Evolutionary conservation across 35 echinoderm and acorn worm genomes (phyloP).

Genomic region (Amphiura filiformis): DNA sequence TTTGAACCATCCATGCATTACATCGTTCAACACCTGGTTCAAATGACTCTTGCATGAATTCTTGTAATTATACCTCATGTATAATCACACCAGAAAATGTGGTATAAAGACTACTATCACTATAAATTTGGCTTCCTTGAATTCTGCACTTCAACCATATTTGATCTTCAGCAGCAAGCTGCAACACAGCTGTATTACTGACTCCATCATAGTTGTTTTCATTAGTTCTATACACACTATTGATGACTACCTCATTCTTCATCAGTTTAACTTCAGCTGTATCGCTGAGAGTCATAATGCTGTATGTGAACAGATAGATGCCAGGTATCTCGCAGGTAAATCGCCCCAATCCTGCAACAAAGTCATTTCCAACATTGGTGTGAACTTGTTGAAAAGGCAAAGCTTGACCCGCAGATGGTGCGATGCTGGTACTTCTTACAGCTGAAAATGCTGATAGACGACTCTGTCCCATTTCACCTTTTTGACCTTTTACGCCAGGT

Average conservation of each 20-base stretch:
- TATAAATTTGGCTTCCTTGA: not conserved
- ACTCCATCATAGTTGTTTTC: not conserved
- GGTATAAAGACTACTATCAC: not conserved
- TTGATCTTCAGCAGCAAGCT: not conserved
- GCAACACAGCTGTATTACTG: no score
- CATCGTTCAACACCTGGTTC: not conserved
- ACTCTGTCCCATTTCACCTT: not conserved
- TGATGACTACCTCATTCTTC: not conserved
- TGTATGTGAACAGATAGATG: no score
- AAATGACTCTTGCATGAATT: not conserved
- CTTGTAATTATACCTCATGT: not conserved
- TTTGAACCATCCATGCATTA: not conserved
- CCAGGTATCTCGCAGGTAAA: not conserved
- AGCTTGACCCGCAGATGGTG: not conserved
- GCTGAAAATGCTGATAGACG: not conserved
- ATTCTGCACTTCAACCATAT: not conserved
- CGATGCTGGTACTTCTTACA: not conserved
- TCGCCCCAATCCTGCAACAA: not conserved
- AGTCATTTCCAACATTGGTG: not conserved
- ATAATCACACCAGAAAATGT: not conserved
- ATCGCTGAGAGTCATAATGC: not conserved
- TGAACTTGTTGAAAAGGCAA: not conserved
- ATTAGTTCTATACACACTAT: not conserved
- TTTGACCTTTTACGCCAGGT: not conserved
- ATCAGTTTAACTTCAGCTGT: not conserved